A percentile compares a stretch with the other conserved stretches of the same genome.
Conservation (phyloP, 2,797 vertebrate species). For the Eospalax fontanierii region DNA sequence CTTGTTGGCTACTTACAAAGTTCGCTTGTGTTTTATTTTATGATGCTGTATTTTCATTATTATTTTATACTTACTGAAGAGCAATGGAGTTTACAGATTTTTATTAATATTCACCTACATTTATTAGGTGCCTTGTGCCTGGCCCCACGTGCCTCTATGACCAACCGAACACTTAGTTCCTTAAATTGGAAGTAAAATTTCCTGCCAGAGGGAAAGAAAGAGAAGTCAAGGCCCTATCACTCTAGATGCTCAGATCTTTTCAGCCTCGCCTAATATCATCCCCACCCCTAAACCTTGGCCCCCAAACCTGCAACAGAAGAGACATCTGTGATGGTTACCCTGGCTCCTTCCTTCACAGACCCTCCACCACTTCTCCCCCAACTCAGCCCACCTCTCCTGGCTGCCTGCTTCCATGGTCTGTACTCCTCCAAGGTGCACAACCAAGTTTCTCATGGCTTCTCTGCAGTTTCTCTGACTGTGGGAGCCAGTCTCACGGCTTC, state of each 20-base stretch:
- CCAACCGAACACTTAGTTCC: not conserved
- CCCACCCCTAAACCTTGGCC: too few relatives aligned
- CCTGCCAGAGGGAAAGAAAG: not conserved
- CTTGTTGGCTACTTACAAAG: not conserved
- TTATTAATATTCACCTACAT: not conserved
- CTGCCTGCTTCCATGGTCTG: not conserved
- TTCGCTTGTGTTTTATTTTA: not conserved
- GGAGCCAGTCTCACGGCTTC: not conserved
- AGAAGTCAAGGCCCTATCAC: not conserved
- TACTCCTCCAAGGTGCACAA: not conserved
- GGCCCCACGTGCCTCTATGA: not conserved
- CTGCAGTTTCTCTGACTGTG: not conserved
- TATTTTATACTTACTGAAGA: not conserved
- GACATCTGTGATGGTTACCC: accelerated
- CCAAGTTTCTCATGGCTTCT: not conserved
- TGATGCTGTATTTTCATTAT: not conserved
- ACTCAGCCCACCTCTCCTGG: not conserved
- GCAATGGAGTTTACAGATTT: not conserved
- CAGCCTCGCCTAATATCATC: not conserved
- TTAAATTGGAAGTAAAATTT: not conserved
- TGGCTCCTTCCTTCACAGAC: not conserved
- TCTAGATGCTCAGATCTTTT: not conserved
- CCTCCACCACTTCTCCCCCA: too few relatives aligned
- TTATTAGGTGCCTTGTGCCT: not conserved
- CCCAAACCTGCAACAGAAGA: not conserved